Evolutionary conservation across 2,888 invertebrate species (phyloP).

Genomic region (Drosophila hamatofila): DNA sequence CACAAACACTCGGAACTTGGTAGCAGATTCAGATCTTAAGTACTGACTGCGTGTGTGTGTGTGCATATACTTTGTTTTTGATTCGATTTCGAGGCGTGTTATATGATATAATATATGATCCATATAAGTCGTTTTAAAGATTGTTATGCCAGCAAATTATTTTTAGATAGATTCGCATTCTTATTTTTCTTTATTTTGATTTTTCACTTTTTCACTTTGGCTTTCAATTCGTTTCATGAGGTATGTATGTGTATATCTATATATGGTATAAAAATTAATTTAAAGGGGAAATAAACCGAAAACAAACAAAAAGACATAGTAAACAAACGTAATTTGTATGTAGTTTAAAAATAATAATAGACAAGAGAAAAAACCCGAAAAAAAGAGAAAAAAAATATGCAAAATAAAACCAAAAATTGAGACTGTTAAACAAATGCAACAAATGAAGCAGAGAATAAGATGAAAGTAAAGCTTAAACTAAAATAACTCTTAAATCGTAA

Average conservation of each 20-base stretch:
- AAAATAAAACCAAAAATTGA: slow-evolving; percentile 74
- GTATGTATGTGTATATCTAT: slow-evolving; percentile 52
- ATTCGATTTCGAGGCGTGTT: slow-evolving; percentile 5
- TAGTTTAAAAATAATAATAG: slow-evolving; percentile 63
- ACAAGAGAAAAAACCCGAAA: slow-evolving; percentile 49
- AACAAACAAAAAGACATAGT: slow-evolving; percentile 45
- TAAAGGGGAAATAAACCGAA: slow-evolving; percentile 36
- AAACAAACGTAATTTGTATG: slow-evolving; percentile 69
- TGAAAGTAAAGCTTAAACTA: slow-evolving; percentile 52
- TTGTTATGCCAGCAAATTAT: slow-evolving; percentile 67
- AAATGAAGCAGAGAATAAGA: slow-evolving; percentile 55
- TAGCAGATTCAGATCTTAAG: slow-evolving; percentile 16
- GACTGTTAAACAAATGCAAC: slow-evolving; percentile 70
- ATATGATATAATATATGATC: slow-evolving; percentile 38
- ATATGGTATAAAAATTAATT: slow-evolving; percentile 60
- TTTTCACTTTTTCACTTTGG: slow-evolving; percentile 36
- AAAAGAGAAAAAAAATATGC: slow-evolving; percentile 72
- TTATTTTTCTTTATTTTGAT: slow-evolving; percentile 15
- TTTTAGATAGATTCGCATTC: slow-evolving; percentile 18
- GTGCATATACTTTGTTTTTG: slow-evolving; percentile 49
- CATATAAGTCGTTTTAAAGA: slow-evolving; percentile 46
- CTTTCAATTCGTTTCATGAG: slow-evolving; percentile 45
- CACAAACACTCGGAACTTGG: slow-evolving; percentile 23
- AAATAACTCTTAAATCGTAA: slow-evolving; percentile 52
- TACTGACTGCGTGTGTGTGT: slow-evolving; percentile 20